Evolutionary conservation across 2,888 invertebrate genomes (phyloP), one percentile per base, ranked within the genome.

Genomic region (Drosophila quinaria): DNA sequence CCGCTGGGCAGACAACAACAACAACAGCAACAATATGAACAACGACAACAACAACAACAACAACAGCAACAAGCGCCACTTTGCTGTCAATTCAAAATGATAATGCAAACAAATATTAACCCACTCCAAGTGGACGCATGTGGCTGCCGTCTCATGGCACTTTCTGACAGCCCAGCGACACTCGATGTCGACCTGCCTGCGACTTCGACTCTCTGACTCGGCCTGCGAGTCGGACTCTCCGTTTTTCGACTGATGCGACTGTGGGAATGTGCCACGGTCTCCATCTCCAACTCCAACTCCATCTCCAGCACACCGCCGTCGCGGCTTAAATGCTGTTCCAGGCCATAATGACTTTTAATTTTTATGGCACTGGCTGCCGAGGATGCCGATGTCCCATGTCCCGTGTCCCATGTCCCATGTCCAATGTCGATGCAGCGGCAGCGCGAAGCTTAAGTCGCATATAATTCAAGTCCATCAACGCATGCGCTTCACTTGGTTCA

Each of bases 91-190:
- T 90, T 91, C 87, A 82, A 91, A 91, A 91, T 91, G 90, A 90
- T 90, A 90, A 92, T 92, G 85, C 90, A 92, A 91, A 90, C 90
- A 91, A 92, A 92, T 92, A 92, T 92, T 92, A 92, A 92, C 91
- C 91, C 91, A 90, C 92, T 92, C 90, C 78, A 89, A 87, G 89
- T 80, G 80, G 75, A 88, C 85, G 84, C 86, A 81, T 81, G 85
- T 83, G 82, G 82, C 85, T 81, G 87, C 82, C 87, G 85, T 84
- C 82, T 82, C 82, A 83, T 87, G 87, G 87, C 82, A 84, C 84
- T 84, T 84, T 84, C 88, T 84, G 84, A 84, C 84, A 85, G 89
- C 76, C 70, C 84, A 86, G 81, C 87, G 87, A 84, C 83, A 84
- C 84, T 84, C 88, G 80, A 39, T 65, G 55, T 19, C 15, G 61